phyloP scores from a whole-genome alignment of 2,113 vertebrate species.

The Podarcis muralis region DNA sequence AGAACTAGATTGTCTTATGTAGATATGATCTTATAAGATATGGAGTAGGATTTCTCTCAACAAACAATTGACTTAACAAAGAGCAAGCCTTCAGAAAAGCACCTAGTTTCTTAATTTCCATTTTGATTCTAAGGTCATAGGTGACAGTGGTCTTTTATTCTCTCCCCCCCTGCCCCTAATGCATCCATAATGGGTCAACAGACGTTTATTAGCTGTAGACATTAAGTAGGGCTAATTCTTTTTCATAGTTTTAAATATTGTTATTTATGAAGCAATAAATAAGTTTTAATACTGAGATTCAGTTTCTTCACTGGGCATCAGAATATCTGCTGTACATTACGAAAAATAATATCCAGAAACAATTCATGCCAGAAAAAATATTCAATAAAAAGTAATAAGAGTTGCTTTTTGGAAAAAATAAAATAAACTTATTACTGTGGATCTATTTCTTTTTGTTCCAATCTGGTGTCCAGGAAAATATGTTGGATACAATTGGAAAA shows the following conservation, averaged over 20 bases:
- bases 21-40: neutral
- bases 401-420: neutral
- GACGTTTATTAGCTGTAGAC: conserved; percentile 36
- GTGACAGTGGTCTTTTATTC: conserved; percentile 28
- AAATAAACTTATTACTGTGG: neutral
- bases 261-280: conserved; percentile 32
- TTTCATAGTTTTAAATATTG: conserved; percentile 53
- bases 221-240: neutral
- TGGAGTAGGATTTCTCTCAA: conserved; percentile 9
- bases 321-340: neutral
- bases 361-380: neutral
- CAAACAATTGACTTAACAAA: conserved; percentile 41
- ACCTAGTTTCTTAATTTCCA: conserved; percentile 47
- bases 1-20: neutral
- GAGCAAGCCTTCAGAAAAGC: conserved; percentile 10
- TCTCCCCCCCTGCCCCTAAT: neutral
- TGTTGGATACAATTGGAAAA: neutral
- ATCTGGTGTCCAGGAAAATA: neutral
- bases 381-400: neutral
- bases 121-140: conserved; percentile 53
- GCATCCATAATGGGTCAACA: conserved; percentile 31
- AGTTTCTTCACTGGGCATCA: conserved; percentile 21
- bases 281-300: neutral
- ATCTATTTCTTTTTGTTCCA: conserved; percentile 6
- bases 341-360: neutral